Base-by-base conservation (phyloP, 2,888 invertebrate species). In the Agrochola lychnidis region DNA sequence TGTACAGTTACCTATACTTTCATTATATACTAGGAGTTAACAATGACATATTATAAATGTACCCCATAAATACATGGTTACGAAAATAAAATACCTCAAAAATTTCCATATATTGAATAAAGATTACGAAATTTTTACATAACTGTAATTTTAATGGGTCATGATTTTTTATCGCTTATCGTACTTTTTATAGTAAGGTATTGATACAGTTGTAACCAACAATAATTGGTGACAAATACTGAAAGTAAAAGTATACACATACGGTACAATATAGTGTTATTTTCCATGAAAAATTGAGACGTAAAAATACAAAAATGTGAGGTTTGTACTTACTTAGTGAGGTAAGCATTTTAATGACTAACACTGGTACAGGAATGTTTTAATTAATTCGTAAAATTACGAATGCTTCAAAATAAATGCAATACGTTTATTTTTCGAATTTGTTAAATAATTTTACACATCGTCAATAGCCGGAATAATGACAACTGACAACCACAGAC, bases 311-410 rank as follows among this genome's bases (percentile, higher is more conserved):
- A 71, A 59, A 64, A 57, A 71, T 42, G n/a, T 12, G 56, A 70
- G 22, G 10, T 63, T 48, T 51, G 19, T 75, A 88, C 89, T 87
- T 72, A 88, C 88, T 75, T 80, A 76, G 71, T 78, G 79, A 76
- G 48, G 79, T 67, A 42, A 88, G 68, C 88, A 88, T 88, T 72
- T 77, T 86, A 51, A 30, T 79, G 63, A 73, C 64, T 79, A 74
- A 74, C 56, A 77, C 73, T 40, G 45, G n/a, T 61, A 71, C 14
- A 76, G 84, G 82, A 88, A 88, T 87, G 82, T 80, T 68, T 40
- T 1, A 77, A 63, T 53, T 62, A 53, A 3, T 76, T 25, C 12
- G 62, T 56, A 19, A 48, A 51, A n/a, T 14, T 16, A 73, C 36
- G 57, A 87, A 78, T 71, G 78, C 42, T 69, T 57, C 56, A 40